Evolutionary conservation across 2,888 invertebrate species (phyloP).

Genomic region (Sinotaia quadrata): DNA sequence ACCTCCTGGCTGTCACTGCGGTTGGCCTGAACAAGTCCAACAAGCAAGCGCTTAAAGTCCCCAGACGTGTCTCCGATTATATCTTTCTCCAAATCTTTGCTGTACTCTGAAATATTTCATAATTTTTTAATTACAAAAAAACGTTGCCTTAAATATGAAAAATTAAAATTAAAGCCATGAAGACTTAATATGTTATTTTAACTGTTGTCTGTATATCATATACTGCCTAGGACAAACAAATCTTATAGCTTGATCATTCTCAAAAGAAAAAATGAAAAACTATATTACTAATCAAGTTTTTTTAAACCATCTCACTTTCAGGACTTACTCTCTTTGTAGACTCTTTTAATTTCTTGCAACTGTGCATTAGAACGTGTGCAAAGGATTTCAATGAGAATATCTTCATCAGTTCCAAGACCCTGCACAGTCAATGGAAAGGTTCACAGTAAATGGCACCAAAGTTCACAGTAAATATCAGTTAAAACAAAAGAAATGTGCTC

Average conservation of each 20-base stretch:
- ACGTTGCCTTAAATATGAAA: neutral
- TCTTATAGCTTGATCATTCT: neutral
- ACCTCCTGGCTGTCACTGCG: slow-evolving; percentile 76
- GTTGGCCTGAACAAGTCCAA: slow-evolving; percentile 67
- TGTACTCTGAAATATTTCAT: slow-evolving; percentile 60
- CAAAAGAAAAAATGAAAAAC: neutral
- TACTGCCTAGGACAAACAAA: neutral
- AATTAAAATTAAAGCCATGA: too few species aligned
- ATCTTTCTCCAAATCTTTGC: slow-evolving; percentile 70
- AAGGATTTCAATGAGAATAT: slow-evolving; percentile 71
- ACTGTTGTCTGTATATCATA: neutral
- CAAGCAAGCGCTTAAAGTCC: slow-evolving; percentile 68
- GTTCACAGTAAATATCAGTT: too few species aligned
- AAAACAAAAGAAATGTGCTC: too few species aligned
- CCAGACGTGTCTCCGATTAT: slow-evolving; percentile 71
- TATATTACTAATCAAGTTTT: neutral
- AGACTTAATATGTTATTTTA: too few species aligned
- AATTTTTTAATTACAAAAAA: neutral
- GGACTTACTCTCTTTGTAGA: slow-evolving; percentile 69
- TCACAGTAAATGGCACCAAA: too few species aligned
- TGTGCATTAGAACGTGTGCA: slow-evolving; percentile 72
- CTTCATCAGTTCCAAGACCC: slow-evolving; percentile 72
- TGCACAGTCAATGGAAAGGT: slow-evolving; percentile 41
- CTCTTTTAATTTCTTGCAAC: slow-evolving; percentile 65
- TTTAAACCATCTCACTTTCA: neutral